Percentiles rank a stretch among this genome's conserved stretches.
phyloP scores from a whole-genome alignment of 2,888 invertebrate species.

The Limnephilus auricula region DNA sequence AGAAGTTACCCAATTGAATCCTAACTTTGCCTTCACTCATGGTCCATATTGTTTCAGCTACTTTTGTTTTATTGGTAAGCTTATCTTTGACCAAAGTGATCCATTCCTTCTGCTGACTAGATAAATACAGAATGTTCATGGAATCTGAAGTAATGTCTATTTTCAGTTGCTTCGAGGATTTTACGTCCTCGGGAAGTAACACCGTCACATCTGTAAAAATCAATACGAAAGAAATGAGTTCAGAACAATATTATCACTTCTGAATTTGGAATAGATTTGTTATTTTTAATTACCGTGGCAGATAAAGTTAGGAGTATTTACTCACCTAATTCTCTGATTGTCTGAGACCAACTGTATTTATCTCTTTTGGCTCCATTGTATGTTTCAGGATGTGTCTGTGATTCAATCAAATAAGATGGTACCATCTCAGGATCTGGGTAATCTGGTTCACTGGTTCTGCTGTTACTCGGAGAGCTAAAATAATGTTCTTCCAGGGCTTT shows the following conservation, averaged over 20 bases:
- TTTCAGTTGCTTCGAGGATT: constrained; percentile 82
- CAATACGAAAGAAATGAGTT: neutral
- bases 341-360: constrained; percentile 91
- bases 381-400: constrained; percentile 75
- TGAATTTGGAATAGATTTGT: neutral
- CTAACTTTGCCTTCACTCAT: constrained; percentile 80
- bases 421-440: constrained; percentile 10
- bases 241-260: too few species aligned
- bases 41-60: constrained; percentile 87
- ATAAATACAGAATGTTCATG: constrained; percentile 67
- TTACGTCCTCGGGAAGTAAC: constrained; percentile 78
- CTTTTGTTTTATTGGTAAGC: constrained; percentile 82
- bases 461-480: neutral
- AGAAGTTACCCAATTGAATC: constrained; percentile 77
- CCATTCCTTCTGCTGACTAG: constrained; percentile 70
- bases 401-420: constrained; percentile 43
- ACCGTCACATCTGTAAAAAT: constrained; percentile 78
- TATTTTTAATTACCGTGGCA: neutral
- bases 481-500: neutral
- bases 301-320: neutral
- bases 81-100: constrained; percentile 80
- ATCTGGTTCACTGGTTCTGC: neutral
- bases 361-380: constrained; percentile 90
- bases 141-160: constrained; percentile 77
- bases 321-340: constrained; percentile 83